Evolutionary conservation across 2,888 invertebrate species (phyloP).

Genomic region (Syrista parreyssii): DNA sequence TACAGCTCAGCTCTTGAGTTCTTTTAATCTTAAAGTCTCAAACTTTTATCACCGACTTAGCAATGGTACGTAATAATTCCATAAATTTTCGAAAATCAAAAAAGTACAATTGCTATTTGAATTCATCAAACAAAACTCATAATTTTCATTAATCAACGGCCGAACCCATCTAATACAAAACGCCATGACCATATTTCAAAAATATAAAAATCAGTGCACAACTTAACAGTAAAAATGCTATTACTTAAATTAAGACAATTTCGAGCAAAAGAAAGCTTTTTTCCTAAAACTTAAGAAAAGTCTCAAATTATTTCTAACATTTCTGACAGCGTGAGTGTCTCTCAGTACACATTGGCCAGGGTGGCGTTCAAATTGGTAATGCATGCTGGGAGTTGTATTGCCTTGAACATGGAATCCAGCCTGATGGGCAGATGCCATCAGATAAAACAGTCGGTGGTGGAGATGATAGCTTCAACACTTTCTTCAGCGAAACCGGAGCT

Average conservation of each 20-base stretch:
- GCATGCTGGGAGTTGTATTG: slow-evolving; percentile 89
- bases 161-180: slow-evolving; percentile 2
- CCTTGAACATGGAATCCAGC: slow-evolving; percentile 84
- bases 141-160: slow-evolving; percentile 12
- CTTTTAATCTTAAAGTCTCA: slow-evolving; percentile 9
- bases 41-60: not conserved
- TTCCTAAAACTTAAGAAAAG: not conserved
- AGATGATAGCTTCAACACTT: slow-evolving; percentile 81
- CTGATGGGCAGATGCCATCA: slow-evolving; percentile 87
- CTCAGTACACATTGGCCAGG: slow-evolving; percentile 87
- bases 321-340: slow-evolving; percentile 81
- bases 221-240: slow-evolving; percentile 58
- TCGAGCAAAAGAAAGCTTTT: not conserved
- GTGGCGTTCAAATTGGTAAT: slow-evolving; percentile 86
- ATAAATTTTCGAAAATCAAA: not conserved
- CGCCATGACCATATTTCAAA: not conserved
- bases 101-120: not conserved
- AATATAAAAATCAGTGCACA: slow-evolving; percentile 61
- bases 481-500: slow-evolving; percentile 80
- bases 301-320: not conserved
- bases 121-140: not conserved
- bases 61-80: slow-evolving; percentile 3
- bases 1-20: slow-evolving; percentile 4
- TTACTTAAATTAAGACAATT: not conserved
- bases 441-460: slow-evolving; percentile 80